phyloP scores from a whole-genome alignment of 53 echinoderm and acorn worm species.

The Stichopus horrens region DNA sequence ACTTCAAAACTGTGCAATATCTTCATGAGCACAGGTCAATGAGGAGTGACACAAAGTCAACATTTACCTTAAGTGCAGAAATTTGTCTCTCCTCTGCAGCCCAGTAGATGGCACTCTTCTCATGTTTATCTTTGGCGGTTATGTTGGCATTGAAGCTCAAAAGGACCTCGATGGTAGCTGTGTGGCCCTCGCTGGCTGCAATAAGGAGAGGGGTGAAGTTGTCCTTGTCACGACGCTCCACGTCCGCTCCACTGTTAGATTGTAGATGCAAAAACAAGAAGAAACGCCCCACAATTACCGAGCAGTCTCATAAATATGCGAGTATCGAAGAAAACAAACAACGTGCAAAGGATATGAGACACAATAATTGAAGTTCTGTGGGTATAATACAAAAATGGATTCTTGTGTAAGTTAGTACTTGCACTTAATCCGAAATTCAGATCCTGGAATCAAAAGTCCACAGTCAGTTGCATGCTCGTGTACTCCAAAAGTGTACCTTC shows the following conservation, averaged over 20 bases:
- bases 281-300: neutral
- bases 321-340: no score
- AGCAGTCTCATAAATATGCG: no score
- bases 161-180: constrained; percentile 70
- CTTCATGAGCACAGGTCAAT: no score
- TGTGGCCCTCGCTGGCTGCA: constrained; percentile 88
- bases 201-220: constrained; percentile 94
- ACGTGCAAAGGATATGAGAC: neutral
- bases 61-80: constrained; percentile 71
- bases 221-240: constrained; percentile 84
- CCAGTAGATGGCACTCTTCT: constrained; percentile 87
- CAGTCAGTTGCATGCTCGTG: neutral
- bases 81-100: constrained; percentile 87
- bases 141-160: constrained; percentile 73
- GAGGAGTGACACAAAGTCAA: no score
- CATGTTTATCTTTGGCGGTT: constrained; percentile 75
- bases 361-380: neutral
- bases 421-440: neutral
- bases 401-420: neutral
- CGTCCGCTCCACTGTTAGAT: constrained; percentile 67
- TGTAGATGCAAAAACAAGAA: neutral
- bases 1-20: no score
- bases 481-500: neutral
- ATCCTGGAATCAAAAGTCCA: neutral
- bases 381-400: neutral